Evolutionary conservation across 2,888 invertebrate genomes (phyloP).

Genomic region (Cheilosia grossa): DNA sequence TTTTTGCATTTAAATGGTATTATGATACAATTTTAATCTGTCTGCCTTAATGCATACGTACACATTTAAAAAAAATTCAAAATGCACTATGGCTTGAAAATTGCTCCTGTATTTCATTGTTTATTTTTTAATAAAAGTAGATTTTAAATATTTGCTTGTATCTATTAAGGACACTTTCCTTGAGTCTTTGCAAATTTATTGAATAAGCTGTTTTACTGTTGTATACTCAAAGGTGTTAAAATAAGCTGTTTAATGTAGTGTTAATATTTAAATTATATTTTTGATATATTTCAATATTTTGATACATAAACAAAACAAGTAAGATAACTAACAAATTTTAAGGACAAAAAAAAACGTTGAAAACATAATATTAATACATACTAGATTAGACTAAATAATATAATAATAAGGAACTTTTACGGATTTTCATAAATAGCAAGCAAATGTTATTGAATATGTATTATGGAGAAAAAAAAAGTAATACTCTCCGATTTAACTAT

Average conservation of each 20-base stretch:
- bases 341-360: constrained; percentile 57
- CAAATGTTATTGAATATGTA: constrained; percentile 60
- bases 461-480: constrained; percentile 26
- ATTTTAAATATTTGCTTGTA: constrained; percentile 54
- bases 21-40: background rate
- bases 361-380: constrained; percentile 44
- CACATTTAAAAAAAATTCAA: constrained; percentile 28
- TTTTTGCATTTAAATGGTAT: background rate
- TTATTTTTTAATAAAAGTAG: constrained; percentile 42
- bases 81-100: constrained; percentile 61
- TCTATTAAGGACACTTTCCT: constrained; percentile 62
- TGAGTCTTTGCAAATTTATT: constrained; percentile 61
- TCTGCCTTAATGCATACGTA: background rate
- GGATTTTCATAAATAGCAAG: constrained; percentile 56
- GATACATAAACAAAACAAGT: constrained; percentile 69
- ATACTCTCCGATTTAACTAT: constrained; percentile 55
- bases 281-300: constrained; percentile 76
- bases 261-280: constrained; percentile 75
- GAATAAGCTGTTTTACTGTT: constrained; percentile 73
- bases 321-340: constrained; percentile 72
- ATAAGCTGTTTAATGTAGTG: constrained; percentile 74
- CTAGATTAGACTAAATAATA: constrained; percentile 59
- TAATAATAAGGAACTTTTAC: constrained; percentile 59
- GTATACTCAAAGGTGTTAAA: constrained; percentile 74
- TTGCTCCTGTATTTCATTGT: constrained; percentile 35